phyloP scores from a whole-genome alignment of 2,888 invertebrate genomes.

The Mimas tiliae region DNA sequence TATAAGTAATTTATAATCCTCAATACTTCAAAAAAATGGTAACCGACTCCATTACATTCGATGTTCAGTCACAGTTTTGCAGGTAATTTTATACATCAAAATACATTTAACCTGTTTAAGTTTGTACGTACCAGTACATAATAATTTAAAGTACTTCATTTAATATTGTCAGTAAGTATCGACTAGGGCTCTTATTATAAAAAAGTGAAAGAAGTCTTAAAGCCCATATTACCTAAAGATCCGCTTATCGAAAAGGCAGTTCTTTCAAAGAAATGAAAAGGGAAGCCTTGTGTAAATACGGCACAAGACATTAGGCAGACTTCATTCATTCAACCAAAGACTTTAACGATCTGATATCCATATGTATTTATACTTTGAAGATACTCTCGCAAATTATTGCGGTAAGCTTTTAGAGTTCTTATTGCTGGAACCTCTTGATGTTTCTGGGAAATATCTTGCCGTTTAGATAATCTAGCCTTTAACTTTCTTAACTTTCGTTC shows the following conservation, averaged over 20 bases:
- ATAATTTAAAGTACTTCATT: neutral
- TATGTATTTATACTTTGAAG: constrained; percentile 37
- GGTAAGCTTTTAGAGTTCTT: constrained; percentile 41
- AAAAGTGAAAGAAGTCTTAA: neutral
- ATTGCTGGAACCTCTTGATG: neutral
- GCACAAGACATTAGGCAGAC: constrained; percentile 12
- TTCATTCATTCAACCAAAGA: constrained; percentile 12
- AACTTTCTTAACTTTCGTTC: too few species aligned
- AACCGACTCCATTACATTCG: too few species aligned
- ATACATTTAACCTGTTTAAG: neutral
- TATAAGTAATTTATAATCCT: too few species aligned
- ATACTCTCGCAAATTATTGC: constrained; percentile 43
- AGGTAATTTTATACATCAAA: too few species aligned
- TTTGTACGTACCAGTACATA: too few species aligned
- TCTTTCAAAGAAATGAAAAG: constrained; percentile 15
- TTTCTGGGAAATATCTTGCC: constrained; percentile 1
- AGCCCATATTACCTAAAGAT: neutral
- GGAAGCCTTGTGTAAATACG: constrained; percentile 1
- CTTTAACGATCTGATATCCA: constrained; percentile 22
- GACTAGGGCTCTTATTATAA: constrained; percentile 5
- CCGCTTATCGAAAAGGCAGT: constrained; percentile 1
- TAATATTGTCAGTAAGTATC: neutral
- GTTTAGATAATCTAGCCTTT: neutral
- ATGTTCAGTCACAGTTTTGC: too few species aligned
- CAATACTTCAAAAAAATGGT: too few species aligned